phyloP scores from a whole-genome alignment of 2,888 invertebrate species.

The Macrophya annulata region DNA sequence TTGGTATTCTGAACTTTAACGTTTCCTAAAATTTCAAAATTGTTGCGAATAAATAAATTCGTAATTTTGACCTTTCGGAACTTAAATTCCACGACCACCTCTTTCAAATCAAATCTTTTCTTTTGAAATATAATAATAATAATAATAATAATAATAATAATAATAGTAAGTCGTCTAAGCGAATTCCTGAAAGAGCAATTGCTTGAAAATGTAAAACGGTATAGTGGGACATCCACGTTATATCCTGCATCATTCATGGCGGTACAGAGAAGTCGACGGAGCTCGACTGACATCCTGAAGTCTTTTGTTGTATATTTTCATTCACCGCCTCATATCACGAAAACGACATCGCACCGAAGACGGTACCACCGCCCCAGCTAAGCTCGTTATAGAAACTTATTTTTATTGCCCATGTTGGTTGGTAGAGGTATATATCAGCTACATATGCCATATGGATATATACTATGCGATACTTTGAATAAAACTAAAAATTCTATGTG shows the following conservation, averaged over 20 bases:
- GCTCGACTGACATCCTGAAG: constrained; percentile 23
- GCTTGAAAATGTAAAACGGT: constrained; percentile 12
- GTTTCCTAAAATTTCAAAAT: too few species aligned
- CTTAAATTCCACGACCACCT: too few species aligned
- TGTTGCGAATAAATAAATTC: too few species aligned
- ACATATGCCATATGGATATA: background rate
- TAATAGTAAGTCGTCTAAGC: background rate
- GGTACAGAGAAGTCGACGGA: background rate
- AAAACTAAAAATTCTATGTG: background rate
- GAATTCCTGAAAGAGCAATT: constrained; percentile 3
- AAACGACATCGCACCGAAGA: constrained; percentile 9
- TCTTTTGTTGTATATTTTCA: constrained; percentile 28
- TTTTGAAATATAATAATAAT: too few species aligned
- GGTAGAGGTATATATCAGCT: background rate
- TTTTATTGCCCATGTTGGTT: background rate
- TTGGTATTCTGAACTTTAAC: too few species aligned
- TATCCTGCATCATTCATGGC: constrained; percentile 26
- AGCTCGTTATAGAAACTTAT: constrained; percentile 36
- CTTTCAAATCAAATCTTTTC: too few species aligned
- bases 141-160: background rate
- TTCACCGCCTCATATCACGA: constrained; percentile 19
- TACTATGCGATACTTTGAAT: background rate
- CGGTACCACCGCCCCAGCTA: background rate
- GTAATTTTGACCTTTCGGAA: too few species aligned
- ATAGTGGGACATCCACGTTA: background rate